A percentile compares a stretch with the other conserved stretches of the same genome.
Conservation (phyloP, 1,140 invertebrate species). For the Drusus annulatus region DNA sequence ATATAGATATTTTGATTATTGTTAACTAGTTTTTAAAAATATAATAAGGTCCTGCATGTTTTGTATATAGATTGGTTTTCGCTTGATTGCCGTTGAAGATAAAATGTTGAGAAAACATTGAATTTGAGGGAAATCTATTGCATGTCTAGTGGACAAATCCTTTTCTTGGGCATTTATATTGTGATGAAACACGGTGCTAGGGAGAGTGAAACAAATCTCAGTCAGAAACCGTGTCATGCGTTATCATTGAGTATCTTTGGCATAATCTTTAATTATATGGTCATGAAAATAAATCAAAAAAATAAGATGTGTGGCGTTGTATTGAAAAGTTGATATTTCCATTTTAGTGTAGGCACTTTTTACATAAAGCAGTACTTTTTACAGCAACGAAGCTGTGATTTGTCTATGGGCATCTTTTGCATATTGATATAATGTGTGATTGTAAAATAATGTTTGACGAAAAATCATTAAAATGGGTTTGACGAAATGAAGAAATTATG, state of each 20-base stretch:
- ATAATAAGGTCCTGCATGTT: too few species aligned
- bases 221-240: slow-evolving; percentile 71
- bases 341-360: slow-evolving; percentile 10
- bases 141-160: slow-evolving; percentile 13
- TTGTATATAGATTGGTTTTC: not conserved
- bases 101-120: not conserved
- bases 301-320: not conserved
- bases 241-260: slow-evolving; percentile 40
- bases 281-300: slow-evolving; percentile 2
- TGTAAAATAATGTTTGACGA: not conserved
- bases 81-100: too few species aligned
- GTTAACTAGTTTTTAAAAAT: too few species aligned
- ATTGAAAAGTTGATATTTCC: too few species aligned
- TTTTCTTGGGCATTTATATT: slow-evolving; percentile 21
- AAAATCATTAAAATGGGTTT: slow-evolving; percentile 10
- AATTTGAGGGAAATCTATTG: slow-evolving; percentile 15
- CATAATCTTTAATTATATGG: slow-evolving; percentile 18
- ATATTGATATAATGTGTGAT: slow-evolving; percentile 1
- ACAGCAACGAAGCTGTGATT: slow-evolving; percentile 26
- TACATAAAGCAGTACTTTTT: slow-evolving; percentile 18
- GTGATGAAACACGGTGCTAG: slow-evolving; percentile 73
- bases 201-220: slow-evolving; percentile 70
- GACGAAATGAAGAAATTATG: slow-evolving; percentile 33
- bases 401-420: not conserved
- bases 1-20: too few species aligned